A percentile compares a stretch with the other conserved stretches of the same genome.
phyloP scores from a whole-genome alignment of 1,140 invertebrate species.

The Mesaphorura yosii region DNA sequence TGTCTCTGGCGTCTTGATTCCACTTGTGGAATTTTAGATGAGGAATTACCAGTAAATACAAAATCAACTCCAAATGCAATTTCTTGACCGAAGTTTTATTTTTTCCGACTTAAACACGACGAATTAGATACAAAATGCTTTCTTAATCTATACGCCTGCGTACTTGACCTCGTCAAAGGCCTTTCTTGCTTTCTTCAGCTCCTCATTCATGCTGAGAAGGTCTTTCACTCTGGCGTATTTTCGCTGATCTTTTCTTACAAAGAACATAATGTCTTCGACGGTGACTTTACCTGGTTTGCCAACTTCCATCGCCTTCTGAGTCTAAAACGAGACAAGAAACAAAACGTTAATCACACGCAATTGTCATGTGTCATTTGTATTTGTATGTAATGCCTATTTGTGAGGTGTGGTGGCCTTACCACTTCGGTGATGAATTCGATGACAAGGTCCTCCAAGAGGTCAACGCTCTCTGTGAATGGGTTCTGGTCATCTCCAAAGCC shows the following conservation, averaged over 20 bases:
- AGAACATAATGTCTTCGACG: constrained; percentile 96
- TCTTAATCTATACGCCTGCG: constrained; percentile 18
- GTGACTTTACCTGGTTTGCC: constrained; percentile 85
- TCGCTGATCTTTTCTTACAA: constrained; percentile 91
- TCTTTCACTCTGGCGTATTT: constrained; percentile 98
- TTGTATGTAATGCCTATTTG: neutral
- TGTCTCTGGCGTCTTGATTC: too few species aligned
- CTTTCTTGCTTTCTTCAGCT: constrained; percentile 95
- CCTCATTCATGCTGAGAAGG: constrained; percentile 96
- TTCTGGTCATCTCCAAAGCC: constrained; percentile 99
- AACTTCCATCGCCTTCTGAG: constrained; percentile 86
- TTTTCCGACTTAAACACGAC: too few species aligned
- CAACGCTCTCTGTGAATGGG: constrained; percentile 97
- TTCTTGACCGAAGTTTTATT: too few species aligned
- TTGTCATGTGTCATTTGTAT: neutral
- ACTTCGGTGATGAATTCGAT: constrained; percentile 97
- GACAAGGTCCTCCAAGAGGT: constrained; percentile 92
- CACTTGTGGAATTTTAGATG: too few species aligned
- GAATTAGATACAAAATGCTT: too few species aligned
- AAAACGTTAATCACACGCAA: neutral
- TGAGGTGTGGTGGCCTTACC: constrained; percentile 42
- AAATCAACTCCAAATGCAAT: too few species aligned
- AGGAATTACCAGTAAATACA: too few species aligned
- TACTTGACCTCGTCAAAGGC: constrained; percentile 99
- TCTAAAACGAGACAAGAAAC: constrained; percentile 42